These are phyloP conservation scores for Antitype chi DNA, from an alignment of 2,888 invertebrate species.

Conservation along the genomic window DNA sequence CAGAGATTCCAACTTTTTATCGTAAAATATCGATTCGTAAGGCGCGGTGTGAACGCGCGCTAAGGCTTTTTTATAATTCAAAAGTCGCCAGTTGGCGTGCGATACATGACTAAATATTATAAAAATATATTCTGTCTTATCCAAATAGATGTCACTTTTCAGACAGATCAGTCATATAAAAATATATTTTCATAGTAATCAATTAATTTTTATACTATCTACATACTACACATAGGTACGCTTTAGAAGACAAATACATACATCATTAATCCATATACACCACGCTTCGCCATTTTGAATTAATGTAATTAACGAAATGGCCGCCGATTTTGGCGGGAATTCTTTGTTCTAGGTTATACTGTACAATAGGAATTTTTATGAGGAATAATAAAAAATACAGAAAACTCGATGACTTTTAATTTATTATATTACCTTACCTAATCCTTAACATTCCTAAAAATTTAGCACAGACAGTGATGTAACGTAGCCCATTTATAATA, in stretches of 20 bases:
- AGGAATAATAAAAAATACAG: constrained; percentile 69
- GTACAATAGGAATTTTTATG: constrained; percentile 75
- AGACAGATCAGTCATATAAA: background rate
- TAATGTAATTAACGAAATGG: constrained; percentile 64
- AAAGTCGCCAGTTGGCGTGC: background rate
- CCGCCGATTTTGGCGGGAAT: constrained; percentile 62
- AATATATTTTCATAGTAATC: constrained; percentile 65
- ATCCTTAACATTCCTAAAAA: background rate
- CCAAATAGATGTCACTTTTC: constrained; percentile 16
- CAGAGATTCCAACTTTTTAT: background rate
- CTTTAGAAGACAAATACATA: constrained; percentile 42
- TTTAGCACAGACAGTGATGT: background rate
- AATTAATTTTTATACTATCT: constrained; percentile 54
- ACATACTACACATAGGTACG: constrained; percentile 50
- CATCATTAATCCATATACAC: constrained; percentile 52
- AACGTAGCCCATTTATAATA: background rate
- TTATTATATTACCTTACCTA: background rate
- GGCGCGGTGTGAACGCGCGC: too few species aligned
- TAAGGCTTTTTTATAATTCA: background rate
- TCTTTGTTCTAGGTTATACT: constrained; percentile 60
- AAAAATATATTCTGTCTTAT: background rate
- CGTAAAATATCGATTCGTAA: background rate
- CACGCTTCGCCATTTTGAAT: constrained; percentile 70
- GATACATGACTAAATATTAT: background rate
- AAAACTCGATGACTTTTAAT: constrained; percentile 55